Base-by-base conservation (phyloP, 2,113 vertebrate species). In the Notarius quadriscutis region DNA sequence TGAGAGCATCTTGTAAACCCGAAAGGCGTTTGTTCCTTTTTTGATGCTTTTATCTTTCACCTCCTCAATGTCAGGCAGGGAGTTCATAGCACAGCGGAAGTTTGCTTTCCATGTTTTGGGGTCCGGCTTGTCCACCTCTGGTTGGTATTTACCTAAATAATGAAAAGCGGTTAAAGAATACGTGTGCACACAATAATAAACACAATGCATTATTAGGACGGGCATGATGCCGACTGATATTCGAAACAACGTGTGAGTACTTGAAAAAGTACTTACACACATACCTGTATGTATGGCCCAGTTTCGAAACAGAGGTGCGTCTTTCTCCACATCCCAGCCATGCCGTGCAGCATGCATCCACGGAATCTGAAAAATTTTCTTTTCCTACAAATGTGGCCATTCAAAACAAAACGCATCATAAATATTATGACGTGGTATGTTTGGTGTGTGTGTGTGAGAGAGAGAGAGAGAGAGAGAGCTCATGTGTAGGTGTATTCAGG, bases 1-100 rank as follows among this genome's bases (percentile, higher is more conserved):
- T 0, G 97, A 97, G 86, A 99, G 93, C 97, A 99, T 99, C 85
- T 96, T 96, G 91, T 99, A 99, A 6, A 99, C 98, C 86, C 98
- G 95, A 94, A 99, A 99, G 74, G 98, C 98, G 1, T 99, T 99
- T 30, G 98, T 99, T 94, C 98, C 98, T 94, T 99, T 99, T 93
- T 99, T 99, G 93, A 97, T 97, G 51, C 97, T 97, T 91, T 95
- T 97, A 91, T 97, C 96, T 92, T 97, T 97, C 84, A 97, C 97
- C 94, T 97, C 97, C 92, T 97, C 97, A 22, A 97, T 97, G 88
- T 97, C 97, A 51, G 97, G 97, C 90, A 97, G 91, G 10, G 96
- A 97, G 92, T 97, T 97, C 97, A 97, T 97, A 27, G 97, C 97
- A 82, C 97, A 97, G 63, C 97, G 96, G 83, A 97, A 97, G 89